Conservation (phyloP, 2,113 vertebrate species). For the Perognathus longimembris region DNA sequence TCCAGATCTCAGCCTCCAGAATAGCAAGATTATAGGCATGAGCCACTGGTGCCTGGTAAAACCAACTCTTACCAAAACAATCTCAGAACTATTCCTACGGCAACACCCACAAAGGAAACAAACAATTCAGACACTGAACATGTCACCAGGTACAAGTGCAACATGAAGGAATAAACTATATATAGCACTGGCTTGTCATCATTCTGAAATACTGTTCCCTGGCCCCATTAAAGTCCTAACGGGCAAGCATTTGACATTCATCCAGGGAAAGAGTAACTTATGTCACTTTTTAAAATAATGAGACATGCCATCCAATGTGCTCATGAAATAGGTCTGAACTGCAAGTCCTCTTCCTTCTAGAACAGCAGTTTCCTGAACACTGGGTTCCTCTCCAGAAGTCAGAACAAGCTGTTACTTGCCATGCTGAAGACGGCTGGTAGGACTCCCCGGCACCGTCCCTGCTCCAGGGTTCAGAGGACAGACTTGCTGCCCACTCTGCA, state of each 20-base stretch:
- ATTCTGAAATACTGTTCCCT: slow-evolving; percentile 29
- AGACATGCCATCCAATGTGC: slow-evolving; percentile 4
- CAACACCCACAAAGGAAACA: slow-evolving; percentile 69
- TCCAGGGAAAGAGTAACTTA: slow-evolving; percentile 42
- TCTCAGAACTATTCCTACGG: slow-evolving; percentile 63
- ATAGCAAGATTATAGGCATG: no score
- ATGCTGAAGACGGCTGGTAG: not conserved
- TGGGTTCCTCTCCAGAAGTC: slow-evolving; percentile 24
- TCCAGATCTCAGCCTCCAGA: no score
- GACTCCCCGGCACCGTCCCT: not conserved
- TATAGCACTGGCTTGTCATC: slow-evolving; percentile 57
- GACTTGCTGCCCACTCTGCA: not conserved
- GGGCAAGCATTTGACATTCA: slow-evolving; percentile 29
- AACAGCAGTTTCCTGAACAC: slow-evolving; percentile 50
- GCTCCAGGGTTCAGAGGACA: not conserved
- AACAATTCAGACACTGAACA: slow-evolving; percentile 58
- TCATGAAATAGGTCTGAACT: slow-evolving; percentile 51
- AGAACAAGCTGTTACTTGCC: slow-evolving; percentile 41
- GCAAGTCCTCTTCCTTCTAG: slow-evolving; percentile 11
- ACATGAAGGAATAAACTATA: slow-evolving; percentile 65
- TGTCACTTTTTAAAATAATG: slow-evolving; percentile 68
- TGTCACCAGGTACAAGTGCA: slow-evolving; percentile 73
- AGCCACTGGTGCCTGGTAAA: not conserved
- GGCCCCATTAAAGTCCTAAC: slow-evolving; percentile 33
- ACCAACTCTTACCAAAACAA: not conserved